phyloP scores from a whole-genome alignment of 2,888 invertebrate genomes.

The Lithophane leautieri region DNA sequence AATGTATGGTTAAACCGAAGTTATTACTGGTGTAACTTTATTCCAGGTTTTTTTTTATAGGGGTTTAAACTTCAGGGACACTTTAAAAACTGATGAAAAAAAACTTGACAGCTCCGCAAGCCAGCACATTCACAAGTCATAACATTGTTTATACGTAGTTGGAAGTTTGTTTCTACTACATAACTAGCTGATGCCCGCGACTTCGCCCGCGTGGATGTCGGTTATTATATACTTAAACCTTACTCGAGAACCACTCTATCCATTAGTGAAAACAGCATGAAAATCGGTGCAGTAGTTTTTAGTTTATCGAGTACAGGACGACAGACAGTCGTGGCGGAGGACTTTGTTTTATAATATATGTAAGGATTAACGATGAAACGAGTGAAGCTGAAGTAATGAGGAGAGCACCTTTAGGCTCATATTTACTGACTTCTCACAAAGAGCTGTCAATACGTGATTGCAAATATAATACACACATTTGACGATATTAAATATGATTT shows the following conservation, averaged over 20 bases:
- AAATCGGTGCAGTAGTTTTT: too few relatives aligned
- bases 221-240: too few relatives aligned
- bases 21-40: neutral
- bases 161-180: too few relatives aligned
- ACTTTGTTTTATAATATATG: too few relatives aligned
- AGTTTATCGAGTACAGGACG: too few relatives aligned
- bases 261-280: too few relatives aligned
- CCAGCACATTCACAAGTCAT: neutral
- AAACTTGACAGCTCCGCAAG: neutral
- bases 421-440: slow-evolving; percentile 4
- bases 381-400: slow-evolving; percentile 4
- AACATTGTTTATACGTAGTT: too few relatives aligned
- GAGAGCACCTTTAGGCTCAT: neutral
- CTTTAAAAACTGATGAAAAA: neutral
- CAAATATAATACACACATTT: slow-evolving; percentile 5
- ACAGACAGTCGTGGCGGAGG: too few relatives aligned
- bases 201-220: too few relatives aligned
- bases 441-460: neutral
- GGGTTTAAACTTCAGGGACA: neutral
- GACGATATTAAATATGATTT: neutral
- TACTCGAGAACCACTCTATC: too few relatives aligned
- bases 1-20: neutral
- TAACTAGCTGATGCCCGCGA: too few relatives aligned
- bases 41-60: too few relatives aligned
- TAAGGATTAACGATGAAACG: neutral